phyloP scores from a whole-genome alignment of 2,888 invertebrate genomes.

The Scaptomyza tumidula region DNA sequence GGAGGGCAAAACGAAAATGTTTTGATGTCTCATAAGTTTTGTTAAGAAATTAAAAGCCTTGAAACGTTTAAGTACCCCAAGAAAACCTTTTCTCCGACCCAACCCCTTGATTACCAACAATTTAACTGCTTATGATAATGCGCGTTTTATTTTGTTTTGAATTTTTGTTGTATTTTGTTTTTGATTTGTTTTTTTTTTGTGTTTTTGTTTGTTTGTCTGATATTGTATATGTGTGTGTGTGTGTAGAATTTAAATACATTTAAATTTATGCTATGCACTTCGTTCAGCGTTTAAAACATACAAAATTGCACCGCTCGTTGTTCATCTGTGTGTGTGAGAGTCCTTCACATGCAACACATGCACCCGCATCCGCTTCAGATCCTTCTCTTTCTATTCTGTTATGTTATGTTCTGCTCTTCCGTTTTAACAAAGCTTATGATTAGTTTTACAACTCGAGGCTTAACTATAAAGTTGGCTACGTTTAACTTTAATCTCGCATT shows the following conservation, averaged over 20 bases:
- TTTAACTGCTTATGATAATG: conserved; percentile 53
- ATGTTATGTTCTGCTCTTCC: background rate
- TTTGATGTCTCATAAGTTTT: conserved; percentile 1
- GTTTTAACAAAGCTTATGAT: conserved; percentile 69
- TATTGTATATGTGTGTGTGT: conserved; percentile 26
- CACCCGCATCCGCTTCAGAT: too few species aligned
- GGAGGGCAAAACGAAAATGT: conserved; percentile 27
- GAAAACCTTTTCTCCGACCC: too few species aligned
- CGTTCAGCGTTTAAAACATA: conserved; percentile 76
- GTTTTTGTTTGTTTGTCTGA: conserved; percentile 19
- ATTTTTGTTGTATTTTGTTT: conserved; percentile 44
- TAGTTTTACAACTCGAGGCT: conserved; percentile 73
- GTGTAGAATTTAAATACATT: conserved; percentile 78
- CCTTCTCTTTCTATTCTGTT: conserved; percentile 1
- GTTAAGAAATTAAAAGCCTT: background rate
- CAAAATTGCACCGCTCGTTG: conserved; percentile 83
- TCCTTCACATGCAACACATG: too few species aligned
- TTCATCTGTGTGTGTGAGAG: conserved; percentile 25
- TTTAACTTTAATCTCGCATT: conserved; percentile 78
- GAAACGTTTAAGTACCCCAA: background rate
- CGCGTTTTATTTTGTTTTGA: conserved; percentile 43
- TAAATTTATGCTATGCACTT: conserved; percentile 78
- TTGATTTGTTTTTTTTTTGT: conserved; percentile 43
- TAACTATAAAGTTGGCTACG: conserved; percentile 75
- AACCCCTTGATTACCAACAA: background rate